phyloP scores from a whole-genome alignment of 2,888 invertebrate species.

The Nomada flava region DNA sequence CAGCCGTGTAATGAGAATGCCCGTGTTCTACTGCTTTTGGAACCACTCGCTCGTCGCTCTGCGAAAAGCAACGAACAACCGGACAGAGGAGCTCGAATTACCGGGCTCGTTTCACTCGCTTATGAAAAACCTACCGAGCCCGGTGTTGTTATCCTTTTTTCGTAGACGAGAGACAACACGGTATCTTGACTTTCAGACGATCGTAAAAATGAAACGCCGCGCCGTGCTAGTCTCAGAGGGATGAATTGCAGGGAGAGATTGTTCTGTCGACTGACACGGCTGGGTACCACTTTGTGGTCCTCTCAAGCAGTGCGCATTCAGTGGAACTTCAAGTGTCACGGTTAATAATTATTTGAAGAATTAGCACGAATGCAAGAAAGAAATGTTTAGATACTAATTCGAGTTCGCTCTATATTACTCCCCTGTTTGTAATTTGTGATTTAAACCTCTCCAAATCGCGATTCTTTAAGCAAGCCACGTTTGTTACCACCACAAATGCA shows the following conservation, averaged over 20 bases:
- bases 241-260: background rate
- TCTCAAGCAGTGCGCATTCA: background rate
- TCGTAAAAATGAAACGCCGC: background rate
- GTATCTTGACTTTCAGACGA: background rate
- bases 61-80: slow-evolving; percentile 25
- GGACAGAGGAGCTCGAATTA: slow-evolving; percentile 29
- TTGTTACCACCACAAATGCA: too few relatives aligned
- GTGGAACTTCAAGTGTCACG: background rate
- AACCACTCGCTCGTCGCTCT: slow-evolving; percentile 35
- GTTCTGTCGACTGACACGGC: background rate
- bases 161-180: slow-evolving; percentile 3
- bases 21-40: slow-evolving; percentile 45
- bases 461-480: too few relatives aligned
- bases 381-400: too few relatives aligned
- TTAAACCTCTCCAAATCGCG: too few relatives aligned
- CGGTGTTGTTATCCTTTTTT: background rate
- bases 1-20: slow-evolving; percentile 67
- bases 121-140: background rate
- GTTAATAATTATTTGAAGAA: too few relatives aligned
- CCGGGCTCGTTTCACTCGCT: slow-evolving; percentile 20
- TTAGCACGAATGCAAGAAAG: too few relatives aligned
- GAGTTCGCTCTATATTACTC: too few relatives aligned
- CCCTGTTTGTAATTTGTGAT: too few relatives aligned
- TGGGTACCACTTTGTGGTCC: background rate
- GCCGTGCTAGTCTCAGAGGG: background rate